Percentiles rank a stretch among this genome's conserved stretches.
Evolutionary conservation across 2,113 vertebrate species (phyloP).

Genomic region (Lucifuga dentata): DNA sequence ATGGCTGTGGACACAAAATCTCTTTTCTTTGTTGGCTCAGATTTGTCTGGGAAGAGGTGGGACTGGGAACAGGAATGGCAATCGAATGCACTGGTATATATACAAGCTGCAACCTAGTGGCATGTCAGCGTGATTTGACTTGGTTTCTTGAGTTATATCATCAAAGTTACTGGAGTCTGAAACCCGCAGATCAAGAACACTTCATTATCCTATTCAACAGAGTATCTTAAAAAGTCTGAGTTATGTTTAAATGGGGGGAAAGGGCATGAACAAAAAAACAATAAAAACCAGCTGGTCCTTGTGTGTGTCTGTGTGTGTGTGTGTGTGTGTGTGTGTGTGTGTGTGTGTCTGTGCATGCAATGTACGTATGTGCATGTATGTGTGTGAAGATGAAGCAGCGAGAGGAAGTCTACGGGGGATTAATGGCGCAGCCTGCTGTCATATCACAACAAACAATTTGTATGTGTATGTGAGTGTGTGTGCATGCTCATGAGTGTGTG

Average conservation of each 20-base stretch:
- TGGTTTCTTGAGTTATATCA: not conserved
- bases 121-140: not conserved
- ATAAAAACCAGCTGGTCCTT: conserved; percentile 54
- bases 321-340: conserved; percentile 37
- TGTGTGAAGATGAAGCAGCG: conserved; percentile 24
- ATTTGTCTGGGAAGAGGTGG: too few relatives aligned
- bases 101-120: not conserved
- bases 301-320: conserved; percentile 16
- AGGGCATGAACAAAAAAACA: conserved; percentile 49
- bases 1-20: too few relatives aligned
- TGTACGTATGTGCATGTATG: conserved; percentile 8
- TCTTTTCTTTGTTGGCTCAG: not conserved
- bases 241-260: conserved; percentile 46
- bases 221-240: conserved; percentile 20
- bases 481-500: conserved; percentile 52
- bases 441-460: conserved; percentile 68
- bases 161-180: not conserved
- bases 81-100: not conserved
- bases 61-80: not conserved
- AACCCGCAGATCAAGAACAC: conserved; percentile 17
- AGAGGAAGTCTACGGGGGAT: conserved; percentile 69
- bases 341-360: conserved; percentile 4
- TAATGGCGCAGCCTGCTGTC: conserved; percentile 54
- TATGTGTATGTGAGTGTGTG: conserved; percentile 41
- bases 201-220: conserved; percentile 16